Base-by-base conservation (phyloP, 2,113 vertebrate species). In the Rhinogobius similis region DNA sequence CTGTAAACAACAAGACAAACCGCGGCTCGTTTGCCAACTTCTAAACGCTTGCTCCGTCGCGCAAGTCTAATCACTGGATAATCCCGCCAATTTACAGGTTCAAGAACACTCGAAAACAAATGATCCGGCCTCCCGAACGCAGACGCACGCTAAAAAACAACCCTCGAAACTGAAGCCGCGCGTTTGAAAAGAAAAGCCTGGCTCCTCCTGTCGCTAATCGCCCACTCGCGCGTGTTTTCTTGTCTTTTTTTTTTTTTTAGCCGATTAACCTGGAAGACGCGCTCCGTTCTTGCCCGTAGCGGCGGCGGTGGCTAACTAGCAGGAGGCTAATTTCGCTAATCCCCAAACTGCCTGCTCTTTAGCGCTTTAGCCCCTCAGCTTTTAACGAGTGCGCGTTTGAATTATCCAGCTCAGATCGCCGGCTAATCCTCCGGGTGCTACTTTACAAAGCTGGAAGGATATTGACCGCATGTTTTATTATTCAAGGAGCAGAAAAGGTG, bases 241-340 rank as follows among this genome's bases (percentile, higher is more conserved):
- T 77, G 79, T 81, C 65, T 73, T 58, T 29, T 56, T 10, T 56
- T 56, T 77, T 81, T 79, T 78, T 88, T 90, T 80, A 77, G 43
- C 79, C 86, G 90, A 89, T 90, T 90, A 92, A 91, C 90, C 88
- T 84, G 79, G 55, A 71, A 86, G 77, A 66, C 26, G 46, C 72
- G 44, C 76, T 62, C 64, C 5, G 83, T 53, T 13, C 68, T 23
- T 32, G 81, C 59, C 81, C 75, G 68, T 63, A 62, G 74, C 65
- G 13, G 61, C 21, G 21, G 73, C 65, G 16, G 53, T 8, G 3
- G 81, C 74, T 85, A 88, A 87, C 87, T 82, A 81, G 82, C 82
- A 21, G 75, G 68, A 50, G 78, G 82, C 64, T 82, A 82, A 89
- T 87, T 79, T 18, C 55, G 27, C 76, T 88, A 87, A 90, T 90